These are phyloP conservation scores for Cantharis flavilabris DNA, from an alignment of 2,888 invertebrate species.

Conservation along the genomic window DNA sequence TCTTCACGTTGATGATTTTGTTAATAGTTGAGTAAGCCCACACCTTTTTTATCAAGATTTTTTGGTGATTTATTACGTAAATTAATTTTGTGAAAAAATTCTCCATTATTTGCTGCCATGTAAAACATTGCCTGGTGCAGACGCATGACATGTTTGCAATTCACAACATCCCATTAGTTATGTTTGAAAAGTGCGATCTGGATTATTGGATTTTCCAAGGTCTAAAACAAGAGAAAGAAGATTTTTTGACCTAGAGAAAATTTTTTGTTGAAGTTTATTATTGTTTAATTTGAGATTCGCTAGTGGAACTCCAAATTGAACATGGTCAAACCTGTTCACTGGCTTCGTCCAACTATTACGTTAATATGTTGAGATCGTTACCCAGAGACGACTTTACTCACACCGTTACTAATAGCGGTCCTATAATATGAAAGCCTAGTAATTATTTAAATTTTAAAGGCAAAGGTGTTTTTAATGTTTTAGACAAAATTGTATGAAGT, in stretches of 20 bases:
- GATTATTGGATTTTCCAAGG: too few relatives aligned
- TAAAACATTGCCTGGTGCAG: too few relatives aligned
- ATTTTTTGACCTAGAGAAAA: too few relatives aligned
- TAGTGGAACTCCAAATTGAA: neutral
- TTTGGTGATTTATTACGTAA: neutral
- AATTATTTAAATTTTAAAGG: neutral
- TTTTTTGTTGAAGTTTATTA: too few relatives aligned
- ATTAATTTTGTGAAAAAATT: neutral
- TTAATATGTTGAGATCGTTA: neutral
- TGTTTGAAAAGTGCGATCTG: too few relatives aligned
- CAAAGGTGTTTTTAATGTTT: too few relatives aligned
- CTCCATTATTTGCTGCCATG: neutral
- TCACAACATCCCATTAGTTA: too few relatives aligned
- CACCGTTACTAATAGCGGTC: neutral
- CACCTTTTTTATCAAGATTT: neutral
- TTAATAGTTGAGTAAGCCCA: neutral
- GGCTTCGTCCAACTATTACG: neutral
- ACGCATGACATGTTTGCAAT: too few relatives aligned
- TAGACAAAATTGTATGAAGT: too few relatives aligned
- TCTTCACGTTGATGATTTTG: neutral
- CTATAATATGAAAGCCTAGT: neutral
- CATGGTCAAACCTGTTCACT: neutral
- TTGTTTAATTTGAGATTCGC: neutral
- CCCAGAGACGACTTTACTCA: neutral
- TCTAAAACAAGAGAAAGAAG: too few relatives aligned